These are phyloP conservation scores for Solenopsis fugax DNA, from an alignment of 1,140 invertebrate genomes.

Conservation along the genomic window DNA sequence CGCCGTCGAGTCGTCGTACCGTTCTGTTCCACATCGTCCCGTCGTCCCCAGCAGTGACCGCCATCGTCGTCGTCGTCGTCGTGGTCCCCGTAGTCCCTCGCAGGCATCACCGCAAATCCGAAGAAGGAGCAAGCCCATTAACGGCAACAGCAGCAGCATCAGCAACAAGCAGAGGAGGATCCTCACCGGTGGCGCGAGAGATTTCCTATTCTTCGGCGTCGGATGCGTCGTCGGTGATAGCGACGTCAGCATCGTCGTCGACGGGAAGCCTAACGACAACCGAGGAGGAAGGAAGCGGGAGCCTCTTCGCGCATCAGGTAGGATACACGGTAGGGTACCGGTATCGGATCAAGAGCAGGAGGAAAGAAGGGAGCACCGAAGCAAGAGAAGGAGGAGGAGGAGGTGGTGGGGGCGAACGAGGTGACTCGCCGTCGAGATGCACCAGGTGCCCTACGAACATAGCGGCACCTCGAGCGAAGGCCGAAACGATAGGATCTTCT, in stretches of 20 bases:
- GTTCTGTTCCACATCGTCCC: constrained; percentile 30
- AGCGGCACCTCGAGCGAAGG: constrained; percentile 66
- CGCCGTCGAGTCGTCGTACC: constrained; percentile 44
- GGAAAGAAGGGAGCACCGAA: constrained; percentile 40
- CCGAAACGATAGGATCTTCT: constrained; percentile 63
- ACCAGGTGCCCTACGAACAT: constrained; percentile 77
- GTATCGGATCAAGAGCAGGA: constrained; percentile 22
- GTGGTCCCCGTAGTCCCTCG: constrained; percentile 28
- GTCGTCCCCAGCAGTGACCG: constrained; percentile 44
- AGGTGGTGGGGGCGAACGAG: constrained; percentile 78
- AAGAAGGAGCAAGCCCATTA: neutral
- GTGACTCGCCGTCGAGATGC: constrained; percentile 85
- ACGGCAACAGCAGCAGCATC: neutral
- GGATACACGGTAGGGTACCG: constrained; percentile 10
- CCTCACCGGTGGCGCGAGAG: neutral
- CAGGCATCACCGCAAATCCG: neutral
- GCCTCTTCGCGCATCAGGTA: constrained; percentile 10
- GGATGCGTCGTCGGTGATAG: constrained; percentile 32
- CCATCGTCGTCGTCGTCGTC: constrained; percentile 65
- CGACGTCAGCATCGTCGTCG: constrained; percentile 32
- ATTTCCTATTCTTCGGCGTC: constrained; percentile 31
- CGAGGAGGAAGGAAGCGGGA: constrained; percentile 13
- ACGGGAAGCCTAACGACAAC: constrained; percentile 16
- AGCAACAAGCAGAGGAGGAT: neutral
- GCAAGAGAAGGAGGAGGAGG: constrained; percentile 40